Base-by-base conservation (phyloP, 2,797 vertebrate genomes). In the Sebastes kiyomatsui region DNA sequence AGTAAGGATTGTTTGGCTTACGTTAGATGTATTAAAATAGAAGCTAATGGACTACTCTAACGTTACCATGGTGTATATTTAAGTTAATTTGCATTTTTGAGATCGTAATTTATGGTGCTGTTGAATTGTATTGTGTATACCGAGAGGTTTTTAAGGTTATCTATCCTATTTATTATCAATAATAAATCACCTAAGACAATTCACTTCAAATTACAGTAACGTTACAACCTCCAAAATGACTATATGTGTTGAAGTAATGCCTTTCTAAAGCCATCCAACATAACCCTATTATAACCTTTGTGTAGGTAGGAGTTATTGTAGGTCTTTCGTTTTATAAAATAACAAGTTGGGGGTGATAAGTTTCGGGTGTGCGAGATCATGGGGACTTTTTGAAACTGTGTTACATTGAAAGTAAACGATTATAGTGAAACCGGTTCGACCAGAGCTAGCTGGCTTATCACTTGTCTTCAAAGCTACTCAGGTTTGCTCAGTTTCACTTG, bases 361-460 rank as follows among this genome's bases (percentile, higher is more conserved):
- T 49, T 49, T 49, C 16, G 18, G 9, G 16, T 42, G 14, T 4
- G 42, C 16, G 46, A 25, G 56, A 18, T 60, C 18, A 18, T 32
- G 4, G 27, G 27, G 16, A 8, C 28, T n/a, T n/a, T 35, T 35
- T 22, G 20, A 33, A n/a, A 62, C 60, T 23, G n/a, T 23, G n/a
- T 12, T n/a, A 46, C 42, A 9, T 52, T 52, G 46, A 20, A 20
- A 42, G 10, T 28, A 35, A 59, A 60, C 3, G 16, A 1, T 22
- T 23, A 4, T 2, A 32, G 6, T 56, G 38, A 60, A 79, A 84
- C 82, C 52, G 60, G 69, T 74, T 28, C 1, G 6, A 23, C 65
- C 22, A 52, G 52, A 35, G 4, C 35, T 14, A 38, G n/a, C 6
- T 11, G 8, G 23, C 11, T n/a, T n/a, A 5, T 59, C n/a, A 14